Conservation (phyloP, 2,888 invertebrate genomes). For the Sinotaia quadrata region DNA sequence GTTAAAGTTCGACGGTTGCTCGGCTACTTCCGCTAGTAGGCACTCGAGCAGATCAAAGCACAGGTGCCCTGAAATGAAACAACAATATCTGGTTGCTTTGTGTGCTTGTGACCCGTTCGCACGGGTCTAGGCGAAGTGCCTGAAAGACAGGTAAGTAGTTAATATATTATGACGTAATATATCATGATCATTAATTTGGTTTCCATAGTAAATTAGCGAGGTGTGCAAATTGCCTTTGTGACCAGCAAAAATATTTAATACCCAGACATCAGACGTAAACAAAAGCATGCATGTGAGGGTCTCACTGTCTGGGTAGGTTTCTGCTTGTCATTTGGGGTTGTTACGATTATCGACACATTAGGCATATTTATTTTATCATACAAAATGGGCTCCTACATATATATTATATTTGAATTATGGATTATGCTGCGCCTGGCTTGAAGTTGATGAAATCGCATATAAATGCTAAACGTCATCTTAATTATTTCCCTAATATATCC, state of each 20-base stretch:
- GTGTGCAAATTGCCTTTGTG: not conserved
- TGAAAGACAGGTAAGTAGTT: constrained; percentile 13
- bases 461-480: no score
- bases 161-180: not conserved
- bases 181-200: not conserved
- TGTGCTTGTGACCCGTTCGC: constrained; percentile 5
- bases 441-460: no score
- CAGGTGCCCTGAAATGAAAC: constrained; percentile 30
- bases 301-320: not conserved
- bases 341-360: no score
- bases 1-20: constrained; percentile 25
- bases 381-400: no score
- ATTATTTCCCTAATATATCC: no score
- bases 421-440: no score
- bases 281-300: constrained; percentile 20
- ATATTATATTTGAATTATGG: no score
- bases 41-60: constrained; percentile 21
- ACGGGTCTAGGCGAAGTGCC: no score
- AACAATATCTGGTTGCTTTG: constrained; percentile 5
- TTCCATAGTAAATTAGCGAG: constrained; percentile 7
- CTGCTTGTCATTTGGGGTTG: not conserved
- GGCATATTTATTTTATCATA: no score
- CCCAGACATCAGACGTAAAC: constrained; percentile 30
- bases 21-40: constrained; percentile 30
- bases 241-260: constrained; percentile 7